A percentile compares a stretch with the other conserved stretches of the same genome.
Conservation (phyloP, 2,113 vertebrate species). For the Campylomormyrus numenius region DNA sequence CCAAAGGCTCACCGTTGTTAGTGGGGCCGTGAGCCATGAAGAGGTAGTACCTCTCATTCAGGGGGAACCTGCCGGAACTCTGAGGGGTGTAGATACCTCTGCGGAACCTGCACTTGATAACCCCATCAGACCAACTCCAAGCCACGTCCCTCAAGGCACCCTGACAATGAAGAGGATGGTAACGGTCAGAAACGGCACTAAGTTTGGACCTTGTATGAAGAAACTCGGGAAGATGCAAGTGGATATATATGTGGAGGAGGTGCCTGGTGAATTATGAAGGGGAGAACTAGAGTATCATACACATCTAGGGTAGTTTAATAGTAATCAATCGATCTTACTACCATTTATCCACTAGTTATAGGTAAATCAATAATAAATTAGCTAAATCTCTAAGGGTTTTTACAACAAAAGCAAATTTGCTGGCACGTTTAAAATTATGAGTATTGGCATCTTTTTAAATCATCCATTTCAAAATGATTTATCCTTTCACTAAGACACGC, state of each 20-base stretch:
- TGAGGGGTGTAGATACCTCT: slow-evolving; percentile 54
- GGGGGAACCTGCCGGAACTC: slow-evolving; percentile 57
- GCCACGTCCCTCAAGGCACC: slow-evolving; percentile 56
- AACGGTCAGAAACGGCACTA: neutral
- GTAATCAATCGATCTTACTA: neutral
- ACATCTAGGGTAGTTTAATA: neutral
- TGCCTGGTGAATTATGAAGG: neutral
- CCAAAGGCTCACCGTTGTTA: slow-evolving; percentile 51
- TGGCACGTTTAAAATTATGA: neutral
- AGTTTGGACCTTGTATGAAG: neutral
- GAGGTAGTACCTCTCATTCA: slow-evolving; percentile 70
- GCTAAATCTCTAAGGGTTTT: neutral
- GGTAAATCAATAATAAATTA: neutral
- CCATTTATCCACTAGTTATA: neutral
- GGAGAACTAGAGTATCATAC: neutral
- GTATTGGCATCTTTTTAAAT: neutral
- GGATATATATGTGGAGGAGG: neutral
- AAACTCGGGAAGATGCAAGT: neutral
- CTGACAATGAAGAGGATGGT: slow-evolving; percentile 42
- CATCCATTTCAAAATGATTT: neutral
- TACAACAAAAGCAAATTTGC: neutral
- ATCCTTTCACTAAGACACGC: neutral
- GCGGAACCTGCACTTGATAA: slow-evolving; percentile 76
- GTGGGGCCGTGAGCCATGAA: slow-evolving; percentile 71
- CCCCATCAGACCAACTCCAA: slow-evolving; percentile 65